Evolutionary conservation across 2,888 invertebrate genomes (phyloP).

Genomic region (Drosophila quasianomalipes): DNA sequence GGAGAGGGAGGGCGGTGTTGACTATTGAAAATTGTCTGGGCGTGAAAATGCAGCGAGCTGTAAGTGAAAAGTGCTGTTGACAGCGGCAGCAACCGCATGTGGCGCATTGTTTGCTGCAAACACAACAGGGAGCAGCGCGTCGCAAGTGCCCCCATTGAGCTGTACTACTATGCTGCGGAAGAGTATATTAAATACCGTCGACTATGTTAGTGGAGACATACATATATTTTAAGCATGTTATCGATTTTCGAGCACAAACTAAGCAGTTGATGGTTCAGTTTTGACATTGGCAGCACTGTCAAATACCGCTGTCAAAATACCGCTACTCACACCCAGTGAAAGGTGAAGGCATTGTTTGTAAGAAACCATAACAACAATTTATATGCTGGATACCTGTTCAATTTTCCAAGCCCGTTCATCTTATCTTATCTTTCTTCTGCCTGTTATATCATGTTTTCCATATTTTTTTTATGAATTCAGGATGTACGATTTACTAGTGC

Average conservation of each 20-base stretch:
- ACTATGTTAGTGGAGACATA: not conserved
- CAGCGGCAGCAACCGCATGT: conserved; percentile 16
- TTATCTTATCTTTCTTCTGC: not conserved
- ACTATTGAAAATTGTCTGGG: conserved; percentile 19
- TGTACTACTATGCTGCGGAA: not conserved
- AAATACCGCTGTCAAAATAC: not conserved
- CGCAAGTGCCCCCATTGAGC: not conserved
- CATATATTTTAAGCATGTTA: not conserved
- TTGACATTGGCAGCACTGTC: not conserved
- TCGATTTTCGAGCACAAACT: not conserved
- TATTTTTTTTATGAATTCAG: not conserved
- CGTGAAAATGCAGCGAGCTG: conserved; percentile 26
- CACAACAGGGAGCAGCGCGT: conserved; percentile 3
- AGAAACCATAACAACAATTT: not conserved
- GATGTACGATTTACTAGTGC: not conserved
- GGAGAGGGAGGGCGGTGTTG: not conserved
- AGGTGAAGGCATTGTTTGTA: not conserved
- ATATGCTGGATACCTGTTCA: not conserved
- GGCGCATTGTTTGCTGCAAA: conserved; percentile 15
- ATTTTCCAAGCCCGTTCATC: not conserved
- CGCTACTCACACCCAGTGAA: not conserved
- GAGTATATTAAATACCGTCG: not conserved
- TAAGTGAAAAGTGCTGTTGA: conserved; percentile 39
- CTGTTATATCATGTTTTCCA: not conserved
- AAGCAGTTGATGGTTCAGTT: not conserved